phyloP scores from a whole-genome alignment of 2,888 invertebrate species.

The Amphiduros pacificus region DNA sequence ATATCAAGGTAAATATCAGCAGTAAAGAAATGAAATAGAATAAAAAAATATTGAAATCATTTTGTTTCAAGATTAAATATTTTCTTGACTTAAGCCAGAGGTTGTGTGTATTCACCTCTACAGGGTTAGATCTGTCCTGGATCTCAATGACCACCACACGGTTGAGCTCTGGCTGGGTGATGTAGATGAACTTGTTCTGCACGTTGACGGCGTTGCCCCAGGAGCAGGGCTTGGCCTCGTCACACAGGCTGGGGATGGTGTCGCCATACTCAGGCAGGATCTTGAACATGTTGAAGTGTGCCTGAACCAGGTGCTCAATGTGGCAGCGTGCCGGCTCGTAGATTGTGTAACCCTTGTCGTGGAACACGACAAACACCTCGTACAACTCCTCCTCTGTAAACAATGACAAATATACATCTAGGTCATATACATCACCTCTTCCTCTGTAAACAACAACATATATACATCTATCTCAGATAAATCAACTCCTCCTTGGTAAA shows the following conservation, averaged over 20 bases:
- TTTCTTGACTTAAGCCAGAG: not conserved
- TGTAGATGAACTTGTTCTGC: constrained; percentile 71
- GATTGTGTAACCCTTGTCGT: constrained; percentile 74
- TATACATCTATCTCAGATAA: too few species aligned
- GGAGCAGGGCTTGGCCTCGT: constrained; percentile 64
- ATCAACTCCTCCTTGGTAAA: too few species aligned
- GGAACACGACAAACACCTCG: constrained; percentile 75
- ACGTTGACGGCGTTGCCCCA: constrained; percentile 77
- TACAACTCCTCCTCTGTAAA: constrained; percentile 14
- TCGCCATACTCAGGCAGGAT: constrained; percentile 36
- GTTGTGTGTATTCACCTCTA: constrained; percentile 54
- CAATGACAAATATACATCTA: too few species aligned
- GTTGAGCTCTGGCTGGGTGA: constrained; percentile 72
- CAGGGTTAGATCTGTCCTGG: constrained; percentile 55
- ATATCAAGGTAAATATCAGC: too few species aligned
- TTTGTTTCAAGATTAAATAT: not conserved
- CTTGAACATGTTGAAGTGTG: constrained; percentile 68
- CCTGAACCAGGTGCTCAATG: constrained; percentile 72
- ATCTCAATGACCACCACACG: constrained; percentile 74
- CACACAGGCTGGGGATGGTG: constrained; percentile 57
- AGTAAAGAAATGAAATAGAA: too few species aligned
- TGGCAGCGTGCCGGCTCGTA: constrained; percentile 74
- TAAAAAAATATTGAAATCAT: not conserved
- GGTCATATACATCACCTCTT: too few species aligned
- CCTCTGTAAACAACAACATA: too few species aligned